Evolutionary conservation across 2,888 invertebrate genomes (phyloP).

Genomic region (Marasmarcha lunaedactyla): DNA sequence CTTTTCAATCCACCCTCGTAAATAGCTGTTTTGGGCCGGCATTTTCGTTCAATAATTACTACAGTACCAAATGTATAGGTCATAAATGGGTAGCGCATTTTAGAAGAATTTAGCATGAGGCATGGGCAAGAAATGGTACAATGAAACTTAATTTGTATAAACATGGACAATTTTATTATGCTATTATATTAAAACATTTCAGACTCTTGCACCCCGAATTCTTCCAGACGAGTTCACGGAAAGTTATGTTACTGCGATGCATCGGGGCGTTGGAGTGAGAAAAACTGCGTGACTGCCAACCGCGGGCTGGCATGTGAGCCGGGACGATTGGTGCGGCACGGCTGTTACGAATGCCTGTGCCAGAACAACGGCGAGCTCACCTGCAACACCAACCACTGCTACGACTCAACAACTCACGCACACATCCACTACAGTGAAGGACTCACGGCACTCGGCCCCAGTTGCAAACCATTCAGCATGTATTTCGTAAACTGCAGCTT

Average conservation of each 20-base stretch:
- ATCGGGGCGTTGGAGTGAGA: slow-evolving; percentile 35
- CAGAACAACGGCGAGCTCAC: slow-evolving; percentile 35
- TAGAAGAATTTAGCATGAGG: no score
- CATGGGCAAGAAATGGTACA: no score
- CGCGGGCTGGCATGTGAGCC: slow-evolving; percentile 33
- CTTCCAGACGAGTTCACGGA: slow-evolving; percentile 37
- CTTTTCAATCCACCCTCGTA: no score
- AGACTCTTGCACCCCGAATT: slow-evolving; percentile 48
- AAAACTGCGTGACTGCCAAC: slow-evolving; percentile 27
- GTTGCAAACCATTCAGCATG: slow-evolving; percentile 42
- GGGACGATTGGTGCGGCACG: slow-evolving; percentile 41
- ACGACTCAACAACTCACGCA: slow-evolving; percentile 15
- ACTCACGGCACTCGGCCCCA: slow-evolving; percentile 13
- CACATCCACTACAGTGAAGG: slow-evolving; percentile 2
- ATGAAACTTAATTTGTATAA: no score
- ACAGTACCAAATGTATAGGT: no score
- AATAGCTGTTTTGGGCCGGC: no score
- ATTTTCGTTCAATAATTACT: no score
- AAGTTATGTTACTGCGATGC: slow-evolving; percentile 38
- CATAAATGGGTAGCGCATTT: no score
- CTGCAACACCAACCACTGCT: slow-evolving; percentile 34
- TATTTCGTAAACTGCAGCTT: slow-evolving; percentile 49
- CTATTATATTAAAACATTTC: slow-evolving; percentile 5
- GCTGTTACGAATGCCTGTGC: slow-evolving; percentile 48
- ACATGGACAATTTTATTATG: no score